Evolutionary conservation across 2,888 invertebrate genomes (phyloP).

Genomic region (Meteorus cinctellus): DNA sequence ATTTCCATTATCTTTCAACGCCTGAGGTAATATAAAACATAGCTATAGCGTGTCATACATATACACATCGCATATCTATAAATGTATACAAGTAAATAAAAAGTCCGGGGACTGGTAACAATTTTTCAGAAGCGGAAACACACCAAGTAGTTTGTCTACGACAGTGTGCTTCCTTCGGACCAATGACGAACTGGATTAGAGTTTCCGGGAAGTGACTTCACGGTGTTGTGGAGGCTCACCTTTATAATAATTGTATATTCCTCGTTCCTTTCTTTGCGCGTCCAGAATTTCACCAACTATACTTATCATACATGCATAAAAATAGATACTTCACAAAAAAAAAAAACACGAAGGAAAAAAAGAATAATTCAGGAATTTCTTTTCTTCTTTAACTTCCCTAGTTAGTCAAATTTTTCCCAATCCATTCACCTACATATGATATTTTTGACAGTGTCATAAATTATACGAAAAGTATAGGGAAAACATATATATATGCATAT

Average conservation of each 20-base stretch:
- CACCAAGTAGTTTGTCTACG: slow-evolving; percentile 38
- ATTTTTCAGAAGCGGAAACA: slow-evolving; percentile 52
- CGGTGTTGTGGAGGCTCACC: slow-evolving; percentile 51
- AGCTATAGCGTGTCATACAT: not conserved
- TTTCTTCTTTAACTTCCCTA: not conserved
- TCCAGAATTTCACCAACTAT: slow-evolving; percentile 42
- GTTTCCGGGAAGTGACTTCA: slow-evolving; percentile 58
- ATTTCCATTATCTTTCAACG: not conserved
- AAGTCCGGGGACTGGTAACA: not conserved
- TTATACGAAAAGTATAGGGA: slow-evolving; percentile 23
- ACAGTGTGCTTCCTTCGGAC: slow-evolving; percentile 55
- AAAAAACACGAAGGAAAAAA: slow-evolving; percentile 44
- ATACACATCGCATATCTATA: not conserved
- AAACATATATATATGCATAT: slow-evolving; percentile 7
- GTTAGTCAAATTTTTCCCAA: not conserved
- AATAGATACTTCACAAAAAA: slow-evolving; percentile 9
- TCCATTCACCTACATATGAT: not conserved
- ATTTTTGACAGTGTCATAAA: slow-evolving; percentile 33
- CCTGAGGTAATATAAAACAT: not conserved
- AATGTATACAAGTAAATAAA: not conserved
- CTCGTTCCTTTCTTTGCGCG: slow-evolving; percentile 41
- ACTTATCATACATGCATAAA: slow-evolving; percentile 23
- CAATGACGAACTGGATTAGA: slow-evolving; percentile 58
- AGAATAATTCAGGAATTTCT: slow-evolving; percentile 25
- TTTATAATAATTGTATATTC: slow-evolving; percentile 40